Evolutionary conservation across 2,113 vertebrate species (phyloP).

Genomic region (Origma solitaria): DNA sequence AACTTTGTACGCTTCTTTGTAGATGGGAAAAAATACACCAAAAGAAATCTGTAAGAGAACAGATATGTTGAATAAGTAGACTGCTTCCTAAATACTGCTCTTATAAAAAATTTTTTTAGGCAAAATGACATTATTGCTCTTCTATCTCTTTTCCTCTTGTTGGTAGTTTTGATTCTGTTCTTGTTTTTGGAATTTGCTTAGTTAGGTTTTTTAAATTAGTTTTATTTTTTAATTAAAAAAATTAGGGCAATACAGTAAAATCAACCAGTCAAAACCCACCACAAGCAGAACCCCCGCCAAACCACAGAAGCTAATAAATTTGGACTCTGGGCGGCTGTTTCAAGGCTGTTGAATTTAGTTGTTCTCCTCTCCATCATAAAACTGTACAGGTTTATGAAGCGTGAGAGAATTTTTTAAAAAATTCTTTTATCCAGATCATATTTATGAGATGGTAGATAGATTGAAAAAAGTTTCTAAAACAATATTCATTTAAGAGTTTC

Average conservation of each 20-base stretch:
- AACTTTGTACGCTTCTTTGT: background rate
- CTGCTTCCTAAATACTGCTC: background rate
- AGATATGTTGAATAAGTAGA: background rate
- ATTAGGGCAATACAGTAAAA: background rate
- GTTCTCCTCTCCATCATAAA: background rate
- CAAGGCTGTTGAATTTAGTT: background rate
- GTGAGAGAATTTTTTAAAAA: background rate
- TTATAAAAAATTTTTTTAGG: background rate
- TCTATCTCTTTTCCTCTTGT: background rate
- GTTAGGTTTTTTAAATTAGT: background rate
- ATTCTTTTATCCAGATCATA: background rate
- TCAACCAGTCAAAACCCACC: background rate
- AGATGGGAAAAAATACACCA: background rate
- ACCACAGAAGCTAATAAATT: background rate
- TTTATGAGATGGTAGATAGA: background rate
- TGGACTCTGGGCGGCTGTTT: background rate
- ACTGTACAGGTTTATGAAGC: background rate
- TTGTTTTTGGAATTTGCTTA: background rate
- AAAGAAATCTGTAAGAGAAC: background rate
- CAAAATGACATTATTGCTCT: background rate
- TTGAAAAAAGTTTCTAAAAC: background rate
- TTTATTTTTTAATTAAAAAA: background rate
- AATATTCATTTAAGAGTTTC: background rate
- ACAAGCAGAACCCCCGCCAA: background rate
- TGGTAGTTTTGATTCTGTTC: background rate